phyloP scores from a whole-genome alignment of 2,888 invertebrate species.

The Dendrolimus houi region DNA sequence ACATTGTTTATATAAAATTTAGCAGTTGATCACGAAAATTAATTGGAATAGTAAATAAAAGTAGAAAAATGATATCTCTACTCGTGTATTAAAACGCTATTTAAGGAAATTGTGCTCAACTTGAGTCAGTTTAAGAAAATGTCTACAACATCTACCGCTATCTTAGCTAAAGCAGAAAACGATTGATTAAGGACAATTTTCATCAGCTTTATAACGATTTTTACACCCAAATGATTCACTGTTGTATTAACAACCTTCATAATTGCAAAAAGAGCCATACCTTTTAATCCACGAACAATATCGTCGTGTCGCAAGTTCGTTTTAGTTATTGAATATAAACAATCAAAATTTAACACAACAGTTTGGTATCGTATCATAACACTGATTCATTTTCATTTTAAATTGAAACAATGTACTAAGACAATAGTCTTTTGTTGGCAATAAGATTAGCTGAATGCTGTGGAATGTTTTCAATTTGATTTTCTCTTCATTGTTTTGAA shows the following conservation, averaged over 20 bases:
- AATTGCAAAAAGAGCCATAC: background rate
- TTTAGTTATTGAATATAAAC: slow-evolving; percentile 39
- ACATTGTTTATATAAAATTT: too few species aligned
- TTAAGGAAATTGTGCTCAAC: too few species aligned
- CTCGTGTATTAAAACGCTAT: too few species aligned
- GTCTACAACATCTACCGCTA: too few species aligned
- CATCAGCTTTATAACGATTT: too few species aligned
- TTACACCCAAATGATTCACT: too few species aligned
- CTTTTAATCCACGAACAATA: slow-evolving; percentile 6
- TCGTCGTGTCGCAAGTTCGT: slow-evolving; percentile 13
- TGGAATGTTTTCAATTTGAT: slow-evolving; percentile 70
- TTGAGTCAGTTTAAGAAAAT: too few species aligned
- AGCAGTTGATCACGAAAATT: too few species aligned
- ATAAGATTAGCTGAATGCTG: slow-evolving; percentile 72
- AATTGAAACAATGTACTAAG: slow-evolving; percentile 69
- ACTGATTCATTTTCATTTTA: slow-evolving; percentile 69
- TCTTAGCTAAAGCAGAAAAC: too few species aligned
- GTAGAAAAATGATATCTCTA: too few species aligned
- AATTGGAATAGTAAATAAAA: too few species aligned
- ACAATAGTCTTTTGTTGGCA: slow-evolving; percentile 73
- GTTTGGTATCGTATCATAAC: slow-evolving; percentile 68
- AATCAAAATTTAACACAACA: slow-evolving; percentile 69
- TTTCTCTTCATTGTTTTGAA: slow-evolving; percentile 65
- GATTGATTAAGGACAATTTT: too few species aligned
- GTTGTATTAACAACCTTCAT: background rate